phyloP scores from a whole-genome alignment of 2,113 vertebrate species.

The Calidris pugnax region DNA sequence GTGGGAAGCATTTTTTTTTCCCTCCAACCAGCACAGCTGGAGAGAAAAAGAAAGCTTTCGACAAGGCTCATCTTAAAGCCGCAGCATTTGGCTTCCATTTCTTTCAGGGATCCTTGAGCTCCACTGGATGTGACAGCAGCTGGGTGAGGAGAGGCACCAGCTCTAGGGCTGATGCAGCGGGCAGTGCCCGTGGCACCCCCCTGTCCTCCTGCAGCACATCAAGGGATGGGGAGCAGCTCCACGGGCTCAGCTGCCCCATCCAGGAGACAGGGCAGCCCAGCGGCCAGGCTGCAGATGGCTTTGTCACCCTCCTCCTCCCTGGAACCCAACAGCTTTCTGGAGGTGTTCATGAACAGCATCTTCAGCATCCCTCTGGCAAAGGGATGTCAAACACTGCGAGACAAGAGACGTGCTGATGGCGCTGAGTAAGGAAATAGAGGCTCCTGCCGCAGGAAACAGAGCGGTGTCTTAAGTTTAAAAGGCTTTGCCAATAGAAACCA shows the following conservation, averaged over 20 bases:
- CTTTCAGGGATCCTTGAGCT: rapidly evolving
- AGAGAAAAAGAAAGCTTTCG: neutral
- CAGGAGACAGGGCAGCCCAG: neutral
- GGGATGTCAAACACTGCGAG: neutral
- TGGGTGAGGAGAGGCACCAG: neutral
- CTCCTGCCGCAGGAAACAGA: neutral
- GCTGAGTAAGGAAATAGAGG: neutral
- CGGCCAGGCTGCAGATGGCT: rapidly evolving
- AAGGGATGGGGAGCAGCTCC: rapidly evolving
- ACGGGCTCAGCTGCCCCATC: rapidly evolving
- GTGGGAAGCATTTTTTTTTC: neutral
- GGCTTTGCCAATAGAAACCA: neutral
- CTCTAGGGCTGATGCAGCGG: neutral
- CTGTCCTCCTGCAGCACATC: neutral
- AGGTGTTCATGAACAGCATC: rapidly evolving
- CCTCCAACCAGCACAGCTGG: neutral
- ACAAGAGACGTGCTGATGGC: neutral
- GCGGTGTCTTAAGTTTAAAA: neutral
- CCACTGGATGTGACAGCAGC: neutral
- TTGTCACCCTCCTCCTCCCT: neutral
- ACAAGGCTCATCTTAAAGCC: neutral
- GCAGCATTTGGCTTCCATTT: neutral
- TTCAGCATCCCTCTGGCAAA: neutral
- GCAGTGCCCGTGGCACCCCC: neutral
- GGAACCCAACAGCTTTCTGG: neutral